Evolutionary conservation across 2,888 invertebrate species (phyloP).

Genomic region (Dasypolia templi): DNA sequence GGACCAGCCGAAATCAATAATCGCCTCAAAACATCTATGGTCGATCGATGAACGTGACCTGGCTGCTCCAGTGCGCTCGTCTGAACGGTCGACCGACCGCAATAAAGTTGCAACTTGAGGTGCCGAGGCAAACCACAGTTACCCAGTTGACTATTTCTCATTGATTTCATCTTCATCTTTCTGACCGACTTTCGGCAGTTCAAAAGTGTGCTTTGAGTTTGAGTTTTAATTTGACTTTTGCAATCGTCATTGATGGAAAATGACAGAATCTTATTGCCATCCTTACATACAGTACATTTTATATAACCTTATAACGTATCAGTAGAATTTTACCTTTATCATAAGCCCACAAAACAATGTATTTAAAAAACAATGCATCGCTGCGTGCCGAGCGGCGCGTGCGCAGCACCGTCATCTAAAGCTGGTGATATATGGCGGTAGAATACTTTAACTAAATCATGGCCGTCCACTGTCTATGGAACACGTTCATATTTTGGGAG

Average conservation of each 20-base stretch:
- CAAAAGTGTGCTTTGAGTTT: not conserved
- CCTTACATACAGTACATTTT: not conserved
- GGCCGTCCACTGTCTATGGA: not conserved
- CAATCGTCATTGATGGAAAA: not conserved
- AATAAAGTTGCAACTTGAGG: not conserved
- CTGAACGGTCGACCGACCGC: not conserved
- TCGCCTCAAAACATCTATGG: not conserved
- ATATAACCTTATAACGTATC: not conserved
- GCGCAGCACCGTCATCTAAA: not conserved
- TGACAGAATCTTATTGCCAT: not conserved
- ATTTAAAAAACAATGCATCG: not conserved
- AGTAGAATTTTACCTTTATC: not conserved
- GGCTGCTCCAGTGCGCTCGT: not conserved
- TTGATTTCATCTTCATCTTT: not conserved
- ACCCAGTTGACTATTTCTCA: not conserved
- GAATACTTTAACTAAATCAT: not conserved
- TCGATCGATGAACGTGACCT: not conserved
- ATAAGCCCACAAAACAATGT: not conserved
- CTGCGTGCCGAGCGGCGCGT: constrained; percentile 36
- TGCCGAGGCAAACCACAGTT: not conserved
- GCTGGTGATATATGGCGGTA: constrained; percentile 22
- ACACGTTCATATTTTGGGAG: not conserved
- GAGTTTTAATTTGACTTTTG: not conserved
- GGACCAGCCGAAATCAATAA: not conserved
- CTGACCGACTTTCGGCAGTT: not conserved